Conservation (phyloP, 2,113 vertebrate genomes). For the Fulmarus glacialis region DNA sequence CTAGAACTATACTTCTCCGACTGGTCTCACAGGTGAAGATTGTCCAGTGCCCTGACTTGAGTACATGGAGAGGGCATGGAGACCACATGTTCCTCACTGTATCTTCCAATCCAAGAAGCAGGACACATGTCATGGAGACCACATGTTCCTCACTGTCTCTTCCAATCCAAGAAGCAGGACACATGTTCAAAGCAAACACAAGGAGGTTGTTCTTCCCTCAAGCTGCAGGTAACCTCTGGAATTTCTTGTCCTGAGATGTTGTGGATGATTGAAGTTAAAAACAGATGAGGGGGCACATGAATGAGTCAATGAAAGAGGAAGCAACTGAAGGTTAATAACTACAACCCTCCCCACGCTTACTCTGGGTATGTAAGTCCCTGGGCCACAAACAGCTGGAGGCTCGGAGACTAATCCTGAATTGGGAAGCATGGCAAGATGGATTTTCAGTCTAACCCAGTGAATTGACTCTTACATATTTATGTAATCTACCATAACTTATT, state of each 20-base stretch:
- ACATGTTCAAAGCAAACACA: background rate
- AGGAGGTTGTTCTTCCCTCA: background rate
- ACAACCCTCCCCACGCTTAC: fast-evolving
- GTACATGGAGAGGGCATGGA: background rate
- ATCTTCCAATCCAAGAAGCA: background rate
- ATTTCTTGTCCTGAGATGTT: background rate
- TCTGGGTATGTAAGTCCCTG: fast-evolving
- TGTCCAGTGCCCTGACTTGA: background rate
- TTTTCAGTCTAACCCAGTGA: background rate
- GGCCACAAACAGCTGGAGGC: background rate
- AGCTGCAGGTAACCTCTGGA: background rate
- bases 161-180: background rate
- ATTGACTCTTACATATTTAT: background rate
- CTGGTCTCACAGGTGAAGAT: background rate
- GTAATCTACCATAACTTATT: background rate
- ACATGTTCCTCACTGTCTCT: background rate
- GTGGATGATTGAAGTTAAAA: background rate
- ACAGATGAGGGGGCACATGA: background rate
- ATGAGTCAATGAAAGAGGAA: background rate
- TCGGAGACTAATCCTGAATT: fast-evolving
- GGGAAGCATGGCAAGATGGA: background rate
- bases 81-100: background rate
- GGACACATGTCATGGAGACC: background rate
- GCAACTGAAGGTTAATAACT: background rate
- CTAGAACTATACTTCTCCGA: background rate